Conservation (phyloP, 2,797 vertebrate genomes). For the Gymnoscopelus braueri region DNA sequence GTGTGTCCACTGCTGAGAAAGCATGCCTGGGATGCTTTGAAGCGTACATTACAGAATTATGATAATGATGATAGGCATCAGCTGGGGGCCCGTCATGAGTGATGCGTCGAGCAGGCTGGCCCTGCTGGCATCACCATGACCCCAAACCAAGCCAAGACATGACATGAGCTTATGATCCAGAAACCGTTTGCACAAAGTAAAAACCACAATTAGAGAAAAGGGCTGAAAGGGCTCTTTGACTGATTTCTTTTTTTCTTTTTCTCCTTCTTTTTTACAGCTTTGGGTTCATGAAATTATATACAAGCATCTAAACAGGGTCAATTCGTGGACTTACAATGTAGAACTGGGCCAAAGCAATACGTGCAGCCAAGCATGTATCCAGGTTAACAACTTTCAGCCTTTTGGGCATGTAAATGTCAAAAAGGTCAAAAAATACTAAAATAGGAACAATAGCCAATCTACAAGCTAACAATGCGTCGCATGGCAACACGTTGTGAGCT, state of each 20-base stretch:
- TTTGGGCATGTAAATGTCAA: no score
- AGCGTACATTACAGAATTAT: constrained; percentile 44
- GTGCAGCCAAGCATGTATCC: no score
- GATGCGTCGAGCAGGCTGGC: constrained; percentile 52
- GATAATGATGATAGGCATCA: constrained; percentile 55
- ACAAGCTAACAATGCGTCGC: no score
- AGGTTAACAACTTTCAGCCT: no score
- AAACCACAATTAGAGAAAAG: constrained; percentile 31
- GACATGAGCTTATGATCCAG: constrained; percentile 54
- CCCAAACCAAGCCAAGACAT: constrained; percentile 50
- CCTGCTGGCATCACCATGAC: constrained; percentile 51
- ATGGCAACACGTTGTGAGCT: no score
- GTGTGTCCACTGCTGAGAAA: constrained; percentile 25
- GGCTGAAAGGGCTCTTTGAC: constrained; percentile 46
- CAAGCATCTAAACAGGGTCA: not conserved
- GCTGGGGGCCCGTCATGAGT: constrained; percentile 47
- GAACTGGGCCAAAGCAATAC: not conserved
- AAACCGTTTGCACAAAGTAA: constrained; percentile 33
- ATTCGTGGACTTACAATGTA: not conserved
- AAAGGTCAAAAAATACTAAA: no score
- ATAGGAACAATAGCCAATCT: no score
- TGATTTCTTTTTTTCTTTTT: not conserved
- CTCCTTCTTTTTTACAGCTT: constrained; percentile 1
- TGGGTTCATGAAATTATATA: not conserved
- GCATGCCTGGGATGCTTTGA: constrained; percentile 45